phyloP scores from a whole-genome alignment of 2,888 invertebrate genomes.

The Carpatolechia fugitivella region DNA sequence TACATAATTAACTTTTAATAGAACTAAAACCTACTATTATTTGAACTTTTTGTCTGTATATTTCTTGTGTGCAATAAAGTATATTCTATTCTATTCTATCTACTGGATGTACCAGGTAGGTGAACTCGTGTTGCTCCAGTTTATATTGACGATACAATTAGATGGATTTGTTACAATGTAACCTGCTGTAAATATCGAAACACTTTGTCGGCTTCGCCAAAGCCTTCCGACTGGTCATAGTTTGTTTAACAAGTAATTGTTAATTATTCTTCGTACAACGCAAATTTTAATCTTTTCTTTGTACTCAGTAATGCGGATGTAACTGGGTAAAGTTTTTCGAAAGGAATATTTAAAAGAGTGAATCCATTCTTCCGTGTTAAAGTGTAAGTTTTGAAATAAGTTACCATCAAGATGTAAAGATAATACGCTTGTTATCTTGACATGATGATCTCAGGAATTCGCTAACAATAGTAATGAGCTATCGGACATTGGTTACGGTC shows the following conservation, averaged over 20 bases:
- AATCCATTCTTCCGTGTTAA: constrained; percentile 4
- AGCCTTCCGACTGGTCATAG: constrained; percentile 48
- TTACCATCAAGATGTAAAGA: constrained; percentile 24
- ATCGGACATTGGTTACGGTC: constrained; percentile 47
- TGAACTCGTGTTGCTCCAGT: background rate
- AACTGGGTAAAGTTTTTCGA: constrained; percentile 7
- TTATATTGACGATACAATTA: background rate
- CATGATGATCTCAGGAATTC: constrained; percentile 27
- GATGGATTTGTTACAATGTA: constrained; percentile 7
- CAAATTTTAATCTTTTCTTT: constrained; percentile 30
- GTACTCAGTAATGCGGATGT: constrained; percentile 15
- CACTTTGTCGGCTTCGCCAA: constrained; percentile 58
- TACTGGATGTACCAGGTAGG: too few species aligned
- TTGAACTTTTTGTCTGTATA: too few species aligned
- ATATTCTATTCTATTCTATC: too few species aligned
- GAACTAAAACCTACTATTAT: too few species aligned
- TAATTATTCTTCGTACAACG: constrained; percentile 56
- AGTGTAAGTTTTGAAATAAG: background rate
- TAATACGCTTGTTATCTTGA: constrained; percentile 21
- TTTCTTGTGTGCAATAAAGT: too few species aligned
- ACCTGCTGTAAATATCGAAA: background rate
- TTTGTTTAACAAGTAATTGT: constrained; percentile 67
- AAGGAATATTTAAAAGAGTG: background rate
- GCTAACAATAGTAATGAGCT: constrained; percentile 36
- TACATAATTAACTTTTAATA: too few species aligned